Conservation (phyloP, 1,140 invertebrate genomes). For the Tetramorium simillimum region DNA sequence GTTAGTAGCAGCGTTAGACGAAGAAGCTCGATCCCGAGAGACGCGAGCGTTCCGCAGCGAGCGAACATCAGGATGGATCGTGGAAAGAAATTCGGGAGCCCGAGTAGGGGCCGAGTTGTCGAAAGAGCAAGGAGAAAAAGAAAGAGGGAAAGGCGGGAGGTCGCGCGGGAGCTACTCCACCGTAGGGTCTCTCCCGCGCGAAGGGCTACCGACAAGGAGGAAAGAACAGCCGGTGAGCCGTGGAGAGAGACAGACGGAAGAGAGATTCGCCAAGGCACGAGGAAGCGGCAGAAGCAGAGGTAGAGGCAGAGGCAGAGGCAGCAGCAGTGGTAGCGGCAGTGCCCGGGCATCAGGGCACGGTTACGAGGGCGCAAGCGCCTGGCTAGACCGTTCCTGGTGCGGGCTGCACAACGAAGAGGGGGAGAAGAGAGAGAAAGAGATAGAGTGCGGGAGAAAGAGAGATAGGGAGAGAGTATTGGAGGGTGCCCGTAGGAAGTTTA, state of each 20-base stretch:
- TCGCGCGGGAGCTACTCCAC: constrained; percentile 34
- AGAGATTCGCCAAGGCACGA: constrained; percentile 76
- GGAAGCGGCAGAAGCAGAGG: constrained; percentile 63
- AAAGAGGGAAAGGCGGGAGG: constrained; percentile 25
- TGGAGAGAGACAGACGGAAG: constrained; percentile 42
- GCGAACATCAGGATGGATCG: not conserved
- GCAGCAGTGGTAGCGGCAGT: constrained; percentile 74
- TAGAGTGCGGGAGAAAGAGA: not conserved
- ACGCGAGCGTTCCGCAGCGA: not conserved
- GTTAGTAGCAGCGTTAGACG: not conserved
- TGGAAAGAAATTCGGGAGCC: constrained; percentile 34
- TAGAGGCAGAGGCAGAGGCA: constrained; percentile 55
- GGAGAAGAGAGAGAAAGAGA: constrained; percentile 43
- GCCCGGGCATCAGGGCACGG: constrained; percentile 83
- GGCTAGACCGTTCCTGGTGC: constrained; percentile 68
- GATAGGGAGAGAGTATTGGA: constrained; percentile 52
- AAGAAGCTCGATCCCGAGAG: not conserved
- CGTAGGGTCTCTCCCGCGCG: constrained; percentile 39
- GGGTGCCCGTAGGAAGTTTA: constrained; percentile 75
- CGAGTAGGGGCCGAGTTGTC: constrained; percentile 6
- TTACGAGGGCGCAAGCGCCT: constrained; percentile 75
- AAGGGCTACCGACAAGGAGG: constrained; percentile 36
- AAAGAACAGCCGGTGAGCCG: not conserved
- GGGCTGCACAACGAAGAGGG: constrained; percentile 74
- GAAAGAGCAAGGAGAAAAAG: constrained; percentile 41